Conservation (phyloP, 2,888 invertebrate species). For the Scrobipalpa costella region DNA sequence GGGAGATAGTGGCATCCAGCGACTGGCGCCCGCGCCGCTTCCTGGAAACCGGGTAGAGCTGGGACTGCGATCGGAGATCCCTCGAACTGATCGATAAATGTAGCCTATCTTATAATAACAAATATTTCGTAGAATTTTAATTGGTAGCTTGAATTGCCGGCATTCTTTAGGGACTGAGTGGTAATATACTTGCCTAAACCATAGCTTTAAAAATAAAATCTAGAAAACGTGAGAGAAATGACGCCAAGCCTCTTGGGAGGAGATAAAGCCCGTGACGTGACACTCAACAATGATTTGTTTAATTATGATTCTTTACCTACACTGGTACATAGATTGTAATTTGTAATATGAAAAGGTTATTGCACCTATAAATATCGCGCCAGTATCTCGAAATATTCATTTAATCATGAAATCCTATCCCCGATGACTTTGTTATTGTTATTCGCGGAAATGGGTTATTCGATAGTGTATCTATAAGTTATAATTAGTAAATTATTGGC, state of each 20-base stretch:
- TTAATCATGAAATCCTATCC: slow-evolving; percentile 6
- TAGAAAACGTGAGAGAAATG: too few relatives aligned
- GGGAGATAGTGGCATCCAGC: slow-evolving; percentile 76
- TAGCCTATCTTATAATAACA: not conserved
- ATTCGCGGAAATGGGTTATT: slow-evolving; percentile 5
- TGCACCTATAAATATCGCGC: not conserved
- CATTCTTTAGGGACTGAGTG: too few relatives aligned
- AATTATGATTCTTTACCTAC: too few relatives aligned
- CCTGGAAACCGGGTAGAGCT: slow-evolving; percentile 71
- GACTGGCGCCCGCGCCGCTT: slow-evolving; percentile 75
- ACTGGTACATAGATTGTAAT: not conserved
- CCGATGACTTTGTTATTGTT: slow-evolving; percentile 26
- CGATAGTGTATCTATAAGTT: slow-evolving; percentile 26
- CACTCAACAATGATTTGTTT: too few relatives aligned
- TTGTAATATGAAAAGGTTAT: not conserved
- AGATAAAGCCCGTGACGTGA: too few relatives aligned
- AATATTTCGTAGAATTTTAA: not conserved
- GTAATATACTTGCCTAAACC: too few relatives aligned
- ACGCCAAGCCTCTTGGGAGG: too few relatives aligned
- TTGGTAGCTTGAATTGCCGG: too few relatives aligned
- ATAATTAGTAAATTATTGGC: not conserved
- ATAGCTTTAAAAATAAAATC: too few relatives aligned
- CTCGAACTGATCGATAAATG: not conserved
- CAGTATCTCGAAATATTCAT: not conserved
- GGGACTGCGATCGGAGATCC: slow-evolving; percentile 34